phyloP scores from a whole-genome alignment of 2,888 invertebrate species.

The Drosophila bunnanda region DNA sequence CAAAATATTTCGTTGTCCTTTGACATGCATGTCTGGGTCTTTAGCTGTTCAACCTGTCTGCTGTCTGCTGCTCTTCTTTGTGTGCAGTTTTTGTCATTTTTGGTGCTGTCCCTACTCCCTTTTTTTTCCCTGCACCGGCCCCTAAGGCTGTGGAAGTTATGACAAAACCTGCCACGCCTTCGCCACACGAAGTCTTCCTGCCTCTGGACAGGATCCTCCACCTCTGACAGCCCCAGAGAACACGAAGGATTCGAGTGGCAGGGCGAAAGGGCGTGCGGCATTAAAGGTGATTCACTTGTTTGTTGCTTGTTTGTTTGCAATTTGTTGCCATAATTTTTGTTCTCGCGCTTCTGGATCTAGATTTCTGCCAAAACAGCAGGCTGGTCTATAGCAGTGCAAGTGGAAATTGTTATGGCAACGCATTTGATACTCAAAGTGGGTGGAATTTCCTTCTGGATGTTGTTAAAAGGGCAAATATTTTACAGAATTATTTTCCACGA shows the following conservation, averaged over 20 bases:
- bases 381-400: slow-evolving; percentile 17
- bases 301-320: slow-evolving; percentile 79
- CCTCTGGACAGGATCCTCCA: slow-evolving; percentile 15
- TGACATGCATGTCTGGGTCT: slow-evolving; percentile 77
- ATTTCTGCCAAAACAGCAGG: slow-evolving; percentile 20
- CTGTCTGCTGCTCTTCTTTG: slow-evolving; percentile 39
- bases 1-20: slow-evolving; percentile 61
- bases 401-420: slow-evolving; percentile 64
- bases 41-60: slow-evolving; percentile 47
- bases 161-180: slow-evolving; percentile 63
- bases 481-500: not conserved
- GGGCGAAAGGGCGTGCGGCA: slow-evolving; percentile 57
- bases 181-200: slow-evolving; percentile 20
- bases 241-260: slow-evolving; percentile 36
- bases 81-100: slow-evolving; percentile 71
- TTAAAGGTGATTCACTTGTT: slow-evolving; percentile 80
- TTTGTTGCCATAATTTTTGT: slow-evolving; percentile 75
- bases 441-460: slow-evolving; percentile 2
- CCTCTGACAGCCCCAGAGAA: slow-evolving; percentile 14
- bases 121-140: slow-evolving; percentile 35
- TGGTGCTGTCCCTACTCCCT: slow-evolving; percentile 6
- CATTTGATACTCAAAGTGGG: slow-evolving; percentile 38
- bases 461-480: not conserved
- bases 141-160: slow-evolving; percentile 67
- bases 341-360: slow-evolving; percentile 38